These are phyloP conservation scores for Platerodrilus igneus DNA, from an alignment of 2,888 invertebrate species.

Conservation along the genomic window DNA sequence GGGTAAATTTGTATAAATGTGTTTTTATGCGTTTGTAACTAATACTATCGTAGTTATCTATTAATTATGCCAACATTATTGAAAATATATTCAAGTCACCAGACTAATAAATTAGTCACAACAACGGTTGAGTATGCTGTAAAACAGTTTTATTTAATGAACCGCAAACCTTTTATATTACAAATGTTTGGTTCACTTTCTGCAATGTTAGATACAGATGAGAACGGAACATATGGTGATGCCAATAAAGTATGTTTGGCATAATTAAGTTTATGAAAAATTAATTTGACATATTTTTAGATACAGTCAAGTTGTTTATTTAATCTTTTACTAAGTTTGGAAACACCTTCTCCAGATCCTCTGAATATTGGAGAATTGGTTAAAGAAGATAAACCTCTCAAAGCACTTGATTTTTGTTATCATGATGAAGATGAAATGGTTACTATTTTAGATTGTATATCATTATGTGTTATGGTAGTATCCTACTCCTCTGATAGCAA, in stretches of 20 bases:
- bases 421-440: slow-evolving; percentile 97
- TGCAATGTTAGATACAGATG: slow-evolving; percentile 89
- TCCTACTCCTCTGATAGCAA: slow-evolving; percentile 96
- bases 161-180: slow-evolving; percentile 95
- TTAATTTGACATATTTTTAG: too few relatives aligned
- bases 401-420: slow-evolving; percentile 97
- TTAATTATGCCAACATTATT: slow-evolving; percentile 96
- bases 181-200: slow-evolving; percentile 99
- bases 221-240: slow-evolving; percentile 81
- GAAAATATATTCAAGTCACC: slow-evolving; percentile 95
- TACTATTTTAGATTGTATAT: slow-evolving; percentile 93
- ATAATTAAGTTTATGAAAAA: too few relatives aligned
- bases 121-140: slow-evolving; percentile 97
- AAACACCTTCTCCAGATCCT: slow-evolving; percentile 91
- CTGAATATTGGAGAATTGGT: slow-evolving; percentile 88
- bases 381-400: slow-evolving; percentile 85
- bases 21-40: slow-evolving; percentile 13
- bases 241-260: slow-evolving; percentile 72
- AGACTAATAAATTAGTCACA: slow-evolving; percentile 91
- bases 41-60: slow-evolving; percentile 69
- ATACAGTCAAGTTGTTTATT: slow-evolving; percentile 89
- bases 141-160: slow-evolving; percentile 96
- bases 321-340: slow-evolving; percentile 83
- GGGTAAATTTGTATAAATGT: slow-evolving; percentile 55
- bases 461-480: slow-evolving; percentile 98